Percentiles rank a stretch among this genome's conserved stretches.
These are phyloP conservation scores for Magallana gigas DNA, from an alignment of 1,140 invertebrate species.

Conservation along the genomic window DNA sequence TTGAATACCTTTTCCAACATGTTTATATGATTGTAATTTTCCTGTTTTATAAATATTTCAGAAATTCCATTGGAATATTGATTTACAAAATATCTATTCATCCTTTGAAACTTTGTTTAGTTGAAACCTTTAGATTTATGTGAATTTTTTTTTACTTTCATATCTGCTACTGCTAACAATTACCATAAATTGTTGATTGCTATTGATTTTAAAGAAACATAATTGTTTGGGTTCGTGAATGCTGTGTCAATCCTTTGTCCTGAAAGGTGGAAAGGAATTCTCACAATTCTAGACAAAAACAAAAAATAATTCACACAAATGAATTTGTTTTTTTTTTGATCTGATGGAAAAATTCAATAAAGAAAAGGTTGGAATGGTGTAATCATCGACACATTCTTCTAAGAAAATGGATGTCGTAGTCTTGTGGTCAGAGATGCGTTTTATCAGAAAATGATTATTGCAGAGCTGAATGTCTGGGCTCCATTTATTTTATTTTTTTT, in stretches of 20 bases:
- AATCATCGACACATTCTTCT: not conserved
- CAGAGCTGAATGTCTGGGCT: not conserved
- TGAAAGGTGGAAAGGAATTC: not conserved
- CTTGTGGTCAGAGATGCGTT: not conserved
- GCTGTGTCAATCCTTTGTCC: not conserved
- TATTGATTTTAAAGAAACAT: constrained; percentile 7
- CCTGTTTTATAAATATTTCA: not conserved
- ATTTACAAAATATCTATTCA: not conserved
- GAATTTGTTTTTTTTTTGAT: not conserved
- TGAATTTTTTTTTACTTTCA: not conserved
- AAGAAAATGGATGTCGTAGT: not conserved
- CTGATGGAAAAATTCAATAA: not conserved
- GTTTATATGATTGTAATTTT: not conserved
- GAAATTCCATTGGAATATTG: not conserved
- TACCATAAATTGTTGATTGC: constrained; percentile 11
- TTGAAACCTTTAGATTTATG: not conserved
- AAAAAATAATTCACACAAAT: not conserved
- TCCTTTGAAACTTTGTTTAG: not conserved
- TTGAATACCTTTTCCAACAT: too few relatives aligned
- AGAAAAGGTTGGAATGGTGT: not conserved
- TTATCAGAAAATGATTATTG: not conserved
- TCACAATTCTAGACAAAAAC: not conserved
- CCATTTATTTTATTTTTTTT: too few relatives aligned
- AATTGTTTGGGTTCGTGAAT: constrained; percentile 2
- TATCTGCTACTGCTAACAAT: not conserved